Evolutionary conservation across 2,888 invertebrate genomes (phyloP).

Genomic region (Morpho deidamia): DNA sequence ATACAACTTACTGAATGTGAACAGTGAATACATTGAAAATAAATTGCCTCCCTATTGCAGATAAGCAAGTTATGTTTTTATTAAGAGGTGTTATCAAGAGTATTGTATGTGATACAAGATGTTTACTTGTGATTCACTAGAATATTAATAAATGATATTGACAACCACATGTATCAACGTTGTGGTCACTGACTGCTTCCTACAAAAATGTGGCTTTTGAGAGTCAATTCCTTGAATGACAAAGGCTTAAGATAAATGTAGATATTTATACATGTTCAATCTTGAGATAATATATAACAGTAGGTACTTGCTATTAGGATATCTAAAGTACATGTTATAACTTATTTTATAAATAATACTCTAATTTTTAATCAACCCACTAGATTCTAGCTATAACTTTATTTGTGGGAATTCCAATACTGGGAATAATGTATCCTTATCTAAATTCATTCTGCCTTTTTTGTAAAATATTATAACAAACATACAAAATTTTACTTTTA

Average conservation of each 20-base stretch:
- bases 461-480: too few relatives aligned
- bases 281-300: too few relatives aligned
- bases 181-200: constrained; percentile 10
- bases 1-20: background rate
- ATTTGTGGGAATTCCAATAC: too few relatives aligned
- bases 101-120: constrained; percentile 45
- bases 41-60: constrained; percentile 13
- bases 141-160: constrained; percentile 30
- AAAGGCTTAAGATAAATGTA: constrained; percentile 1
- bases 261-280: background rate
- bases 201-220: background rate
- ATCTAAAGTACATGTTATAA: too few relatives aligned
- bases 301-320: too few relatives aligned
- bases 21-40: constrained; percentile 10
- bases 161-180: constrained; percentile 9
- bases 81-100: constrained; percentile 49
- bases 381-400: too few relatives aligned
- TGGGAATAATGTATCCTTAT: too few relatives aligned
- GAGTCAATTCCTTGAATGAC: background rate
- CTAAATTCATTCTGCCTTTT: too few relatives aligned
- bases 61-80: constrained; percentile 45
- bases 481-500: too few relatives aligned
- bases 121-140: constrained; percentile 49
- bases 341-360: too few relatives aligned
- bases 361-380: too few relatives aligned